phyloP scores from a whole-genome alignment of 1,140 invertebrate species.

The Aradophagus sp. region DNA sequence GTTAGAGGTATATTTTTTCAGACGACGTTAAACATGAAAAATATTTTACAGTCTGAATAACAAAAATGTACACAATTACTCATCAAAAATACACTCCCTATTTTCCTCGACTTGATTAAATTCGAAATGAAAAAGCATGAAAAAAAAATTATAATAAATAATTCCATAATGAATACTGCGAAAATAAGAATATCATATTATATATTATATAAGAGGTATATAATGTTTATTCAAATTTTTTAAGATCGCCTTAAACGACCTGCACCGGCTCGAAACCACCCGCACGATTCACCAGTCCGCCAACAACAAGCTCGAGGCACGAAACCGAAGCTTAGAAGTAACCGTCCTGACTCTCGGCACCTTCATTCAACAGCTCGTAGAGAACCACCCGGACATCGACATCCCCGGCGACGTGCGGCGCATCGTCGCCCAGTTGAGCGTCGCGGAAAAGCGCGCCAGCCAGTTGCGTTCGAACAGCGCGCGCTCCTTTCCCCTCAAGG shows the following conservation, averaged over 20 bases:
- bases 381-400: slow-evolving; percentile 77
- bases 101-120: too few relatives aligned
- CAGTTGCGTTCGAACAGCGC: slow-evolving; percentile 61
- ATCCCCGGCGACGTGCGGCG: slow-evolving; percentile 80
- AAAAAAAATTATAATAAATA: neutral
- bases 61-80: too few relatives aligned
- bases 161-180: too few relatives aligned
- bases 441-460: slow-evolving; percentile 70
- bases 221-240: too few relatives aligned
- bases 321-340: slow-evolving; percentile 79
- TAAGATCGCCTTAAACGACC: slow-evolving; percentile 78
- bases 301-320: slow-evolving; percentile 78
- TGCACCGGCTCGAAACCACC: slow-evolving; percentile 78
- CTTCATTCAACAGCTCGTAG: slow-evolving; percentile 78
- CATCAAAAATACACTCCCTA: too few relatives aligned
- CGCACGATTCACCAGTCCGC: slow-evolving; percentile 77
- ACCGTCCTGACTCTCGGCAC: slow-evolving; percentile 78
- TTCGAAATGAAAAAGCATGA: too few relatives aligned
- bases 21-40: neutral
- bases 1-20: slow-evolving; percentile 74
- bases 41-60: neutral
- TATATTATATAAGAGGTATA: too few relatives aligned
- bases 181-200: too few relatives aligned
- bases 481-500: slow-evolving; percentile 74
- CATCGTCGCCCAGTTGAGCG: slow-evolving; percentile 78